Evolutionary conservation across 2,113 vertebrate species (phyloP), one percentile per base, ranked within the genome.

Genomic region (Menidia beryllina): DNA sequence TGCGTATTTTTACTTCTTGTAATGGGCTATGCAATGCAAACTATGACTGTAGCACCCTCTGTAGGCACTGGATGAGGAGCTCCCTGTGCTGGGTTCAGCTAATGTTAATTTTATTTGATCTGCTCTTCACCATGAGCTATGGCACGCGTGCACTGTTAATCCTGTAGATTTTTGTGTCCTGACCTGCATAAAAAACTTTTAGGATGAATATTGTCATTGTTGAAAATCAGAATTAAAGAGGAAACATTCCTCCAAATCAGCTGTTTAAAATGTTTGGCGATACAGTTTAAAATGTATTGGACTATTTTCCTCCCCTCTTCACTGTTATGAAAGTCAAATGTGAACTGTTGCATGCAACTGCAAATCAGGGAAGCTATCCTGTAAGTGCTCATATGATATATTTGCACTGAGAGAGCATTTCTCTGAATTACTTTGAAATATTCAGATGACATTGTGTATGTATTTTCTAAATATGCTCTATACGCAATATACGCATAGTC

Each of bases 31-130:
- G 11, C n/a, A 25, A 24, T 25, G 6, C 20, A 49, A 62, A 36
- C 25, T 39, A 53, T 39, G 19, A 51, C n/a, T 50, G 20, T 39
- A 47, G 62, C 59, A 15, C 81, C 66, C 64, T 74, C 84, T 84
- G 47, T 52, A 13, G 81, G 64, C 56, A 11, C 19, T 26, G 23
- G 7, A 15, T 17, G 39, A 13, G 49, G 17, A 8, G 30, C 30
- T 30, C n/a, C n/a, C n/a, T n/a, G n/a, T n/a, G n/a, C n/a, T n/a
- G n/a, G n/a, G n/a, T n/a, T 30, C 8, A 5, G 30, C 30, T 5
- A 30, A 30, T 30, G 30, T 30, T 30, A 9, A 14, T 30, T 36
- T 41, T n/a, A n/a, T n/a, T n/a, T n/a, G n/a, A n/a, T n/a, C n/a
- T n/a, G n/a, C n/a, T n/a, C n/a, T n/a, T n/a, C n/a, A n/a, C n/a